Evolutionary conservation across 2,797 vertebrate species (phyloP).

Genomic region (Pangasius mekongensis): DNA sequence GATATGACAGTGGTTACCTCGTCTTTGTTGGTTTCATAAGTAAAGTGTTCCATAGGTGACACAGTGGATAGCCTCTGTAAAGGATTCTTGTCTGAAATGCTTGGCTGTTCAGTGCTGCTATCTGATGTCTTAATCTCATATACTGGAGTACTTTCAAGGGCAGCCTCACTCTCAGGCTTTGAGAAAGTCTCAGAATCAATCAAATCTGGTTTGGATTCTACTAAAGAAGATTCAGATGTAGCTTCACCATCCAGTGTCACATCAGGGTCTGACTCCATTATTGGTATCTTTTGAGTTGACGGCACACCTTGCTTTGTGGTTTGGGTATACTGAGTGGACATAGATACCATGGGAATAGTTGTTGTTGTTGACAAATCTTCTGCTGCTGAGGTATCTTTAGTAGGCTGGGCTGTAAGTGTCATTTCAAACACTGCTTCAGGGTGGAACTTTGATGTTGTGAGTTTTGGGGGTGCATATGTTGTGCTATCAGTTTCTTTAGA

Average conservation of each 20-base stretch:
- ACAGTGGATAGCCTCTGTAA: not conserved
- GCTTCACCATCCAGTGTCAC: conserved; percentile 53
- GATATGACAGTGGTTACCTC: conserved; percentile 32
- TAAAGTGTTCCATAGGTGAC: not conserved
- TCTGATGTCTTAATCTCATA: conserved; percentile 23
- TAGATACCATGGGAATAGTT: conserved; percentile 48
- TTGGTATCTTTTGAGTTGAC: conserved; percentile 5
- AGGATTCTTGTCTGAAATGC: not conserved
- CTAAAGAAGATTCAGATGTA: conserved; percentile 47
- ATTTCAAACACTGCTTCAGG: conserved; percentile 33
- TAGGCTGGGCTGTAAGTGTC: conserved; percentile 29
- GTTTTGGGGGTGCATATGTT: conserved; percentile 20
- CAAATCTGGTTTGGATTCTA: conserved; percentile 39
- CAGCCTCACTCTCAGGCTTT: not conserved
- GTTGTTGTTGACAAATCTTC: conserved; percentile 60
- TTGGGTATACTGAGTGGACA: not conserved
- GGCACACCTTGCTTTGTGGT: conserved; percentile 12
- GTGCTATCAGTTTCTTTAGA: conserved; percentile 45
- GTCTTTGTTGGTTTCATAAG: conserved; percentile 36
- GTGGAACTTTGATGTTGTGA: conserved; percentile 17
- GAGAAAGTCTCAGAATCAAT: conserved; percentile 7
- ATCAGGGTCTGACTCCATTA: conserved; percentile 36
- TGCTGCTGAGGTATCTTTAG: conserved; percentile 20
- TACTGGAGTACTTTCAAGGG: conserved; percentile 18
- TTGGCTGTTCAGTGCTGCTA: conserved; percentile 6